Base-by-base conservation (phyloP, 1,140 invertebrate genomes). In the Theocolax elegans region DNA sequence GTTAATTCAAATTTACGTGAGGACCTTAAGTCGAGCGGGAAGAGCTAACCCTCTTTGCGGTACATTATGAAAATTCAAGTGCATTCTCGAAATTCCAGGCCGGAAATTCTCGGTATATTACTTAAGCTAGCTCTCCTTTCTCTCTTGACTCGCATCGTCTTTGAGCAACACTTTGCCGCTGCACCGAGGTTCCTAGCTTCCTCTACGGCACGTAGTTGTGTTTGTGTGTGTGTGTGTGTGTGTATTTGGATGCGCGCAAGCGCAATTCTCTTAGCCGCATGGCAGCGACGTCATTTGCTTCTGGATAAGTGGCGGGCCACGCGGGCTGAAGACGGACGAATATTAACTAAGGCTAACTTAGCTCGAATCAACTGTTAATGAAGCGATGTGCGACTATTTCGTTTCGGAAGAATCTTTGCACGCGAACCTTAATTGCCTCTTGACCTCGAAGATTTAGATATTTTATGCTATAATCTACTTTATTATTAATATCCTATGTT, bases 261-360 rank as follows among this genome's bases (percentile, higher is more conserved):
- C n/a, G n/a, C n/a, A n/a, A n/a, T n/a, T n/a, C n/a, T 35, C 17
- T 38, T 58, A 58, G 48, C 42, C 65, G 42, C 42, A 58, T n/a
- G 17, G 9, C 19, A 27, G 65, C 27, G 25, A 48, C 65, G 27
- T 25, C 65, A 29, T 58, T 67, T 67, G 54, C 21, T 13, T 8
- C 8, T 19, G 49, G 40, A 25, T 56, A 56, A 56, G 51, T 10
- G 6, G 7, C 2, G 15, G 21, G 8, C n/a, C n/a, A n/a, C n/a
- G n/a, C n/a, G n/a, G n/a, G n/a, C n/a, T n/a, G n/a, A n/a, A n/a
- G n/a, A 56, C 12, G 12, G 38, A 19, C n/a, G 25, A 44, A 21
- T 44, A 66, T 66, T 56, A 66, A 46, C 51, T 27, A 65, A 31
- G 63, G 23, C 38, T 44, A 66, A 66, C 53, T 40, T 15, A 6